A percentile compares a stretch with the other conserved stretches of the same genome.
Evolutionary conservation across 2,888 invertebrate species (phyloP).

Genomic region (Candidula unifasciata): DNA sequence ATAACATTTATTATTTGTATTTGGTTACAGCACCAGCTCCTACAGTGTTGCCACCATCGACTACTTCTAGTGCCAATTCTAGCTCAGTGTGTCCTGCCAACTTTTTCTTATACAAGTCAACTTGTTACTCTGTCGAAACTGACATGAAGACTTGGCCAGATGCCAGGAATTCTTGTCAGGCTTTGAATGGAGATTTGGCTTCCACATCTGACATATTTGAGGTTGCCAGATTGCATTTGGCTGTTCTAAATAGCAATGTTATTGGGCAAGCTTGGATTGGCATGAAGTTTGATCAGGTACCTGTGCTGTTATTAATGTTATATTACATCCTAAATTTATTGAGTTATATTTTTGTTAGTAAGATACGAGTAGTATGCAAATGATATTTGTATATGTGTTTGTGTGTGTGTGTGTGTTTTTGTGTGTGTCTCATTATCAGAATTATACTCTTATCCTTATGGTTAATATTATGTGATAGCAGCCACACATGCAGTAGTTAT

Average conservation of each 20-base stretch:
- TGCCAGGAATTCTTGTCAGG: constrained; percentile 61
- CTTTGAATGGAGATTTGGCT: constrained; percentile 59
- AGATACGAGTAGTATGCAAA: background rate
- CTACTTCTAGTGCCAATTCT: background rate
- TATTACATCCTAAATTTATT: background rate
- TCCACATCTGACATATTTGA: constrained; percentile 63
- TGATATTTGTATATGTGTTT: background rate
- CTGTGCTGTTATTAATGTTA: background rate
- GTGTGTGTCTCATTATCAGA: background rate
- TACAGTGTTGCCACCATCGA: background rate
- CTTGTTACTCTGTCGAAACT: constrained; percentile 58
- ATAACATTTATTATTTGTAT: background rate
- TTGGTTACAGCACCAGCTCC: background rate
- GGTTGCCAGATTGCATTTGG: constrained; percentile 59
- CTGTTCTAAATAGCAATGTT: constrained; percentile 44
- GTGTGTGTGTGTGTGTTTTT: too few species aligned
- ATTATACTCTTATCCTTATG: too few species aligned
- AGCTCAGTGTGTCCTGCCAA: background rate
- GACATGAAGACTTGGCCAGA: constrained; percentile 58
- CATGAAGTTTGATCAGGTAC: constrained; percentile 54
- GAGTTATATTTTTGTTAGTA: background rate
- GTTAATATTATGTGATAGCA: too few species aligned
- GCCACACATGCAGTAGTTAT: too few species aligned
- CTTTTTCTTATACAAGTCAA: constrained; percentile 48
- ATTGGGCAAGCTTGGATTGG: constrained; percentile 63